A percentile compares a stretch with the other conserved stretches of the same genome.
Conservation (phyloP, 2,797 vertebrate species). For the Arrhamphus sclerolepis region DNA sequence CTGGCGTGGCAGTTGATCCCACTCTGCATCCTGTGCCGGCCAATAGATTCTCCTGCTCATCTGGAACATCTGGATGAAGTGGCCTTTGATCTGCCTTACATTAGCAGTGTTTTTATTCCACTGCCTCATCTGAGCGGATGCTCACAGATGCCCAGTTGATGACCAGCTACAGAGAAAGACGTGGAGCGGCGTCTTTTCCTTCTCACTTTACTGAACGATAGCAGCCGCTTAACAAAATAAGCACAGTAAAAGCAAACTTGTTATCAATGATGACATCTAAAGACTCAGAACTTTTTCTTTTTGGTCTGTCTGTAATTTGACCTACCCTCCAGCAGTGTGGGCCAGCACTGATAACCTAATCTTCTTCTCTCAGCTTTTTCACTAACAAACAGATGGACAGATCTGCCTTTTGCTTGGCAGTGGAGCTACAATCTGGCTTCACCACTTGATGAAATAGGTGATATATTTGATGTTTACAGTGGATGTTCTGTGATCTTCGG, state of each 20-base stretch:
- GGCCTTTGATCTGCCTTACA: constrained; percentile 58
- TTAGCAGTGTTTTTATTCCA: constrained; percentile 43
- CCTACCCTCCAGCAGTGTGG: constrained; percentile 50
- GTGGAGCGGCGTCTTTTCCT: background rate
- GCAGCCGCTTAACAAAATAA: constrained; percentile 5
- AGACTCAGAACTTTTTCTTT: constrained; percentile 33
- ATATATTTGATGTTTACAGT: constrained; percentile 12
- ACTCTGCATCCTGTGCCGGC: constrained; percentile 12
- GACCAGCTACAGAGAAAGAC: constrained; percentile 3
- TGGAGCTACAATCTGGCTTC: constrained; percentile 30
- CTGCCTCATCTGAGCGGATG: constrained; percentile 19
- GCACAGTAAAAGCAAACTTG: constrained; percentile 10
- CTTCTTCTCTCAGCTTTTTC: constrained; percentile 52
- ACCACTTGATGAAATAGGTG: constrained; percentile 16
- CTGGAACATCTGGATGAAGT: constrained; percentile 63
- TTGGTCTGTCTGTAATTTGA: constrained; percentile 48
- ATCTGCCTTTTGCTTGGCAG: constrained; percentile 40
- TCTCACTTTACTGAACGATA: constrained; percentile 3
- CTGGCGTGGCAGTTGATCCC: background rate
- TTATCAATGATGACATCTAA: constrained; percentile 39
- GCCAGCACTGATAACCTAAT: constrained; percentile 64
- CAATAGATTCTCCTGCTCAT: constrained; percentile 19
- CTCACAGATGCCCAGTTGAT: constrained; percentile 26
- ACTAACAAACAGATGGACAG: constrained; percentile 49
- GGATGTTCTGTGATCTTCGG: background rate